phyloP scores from a whole-genome alignment of 2,888 invertebrate species.

The Oscheius sp. region DNA sequence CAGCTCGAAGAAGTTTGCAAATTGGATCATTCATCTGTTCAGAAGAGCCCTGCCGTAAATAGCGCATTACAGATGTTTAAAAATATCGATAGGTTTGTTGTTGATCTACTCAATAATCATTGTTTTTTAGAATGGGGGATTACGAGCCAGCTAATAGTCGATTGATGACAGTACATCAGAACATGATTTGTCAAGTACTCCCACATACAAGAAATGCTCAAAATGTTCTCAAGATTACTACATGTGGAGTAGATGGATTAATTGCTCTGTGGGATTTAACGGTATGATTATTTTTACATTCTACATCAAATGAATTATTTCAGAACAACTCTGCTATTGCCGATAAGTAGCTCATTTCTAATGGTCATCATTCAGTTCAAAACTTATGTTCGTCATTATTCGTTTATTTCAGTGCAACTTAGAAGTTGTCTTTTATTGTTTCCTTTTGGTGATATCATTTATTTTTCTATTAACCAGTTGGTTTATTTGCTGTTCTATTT shows the following conservation, averaged over 20 bases:
- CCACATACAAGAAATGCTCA: conserved; percentile 83
- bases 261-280: conserved; percentile 93
- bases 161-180: conserved; percentile 95
- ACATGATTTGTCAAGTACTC: conserved; percentile 81
- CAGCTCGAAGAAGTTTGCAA: conserved; percentile 83
- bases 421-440: no score
- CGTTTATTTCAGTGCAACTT: no score
- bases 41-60: conserved; percentile 57
- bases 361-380: no score
- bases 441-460: conserved; percentile 10
- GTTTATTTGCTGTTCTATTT: conserved; percentile 12
- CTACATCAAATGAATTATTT: conserved; percentile 16
- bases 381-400: no score
- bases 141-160: conserved; percentile 81
- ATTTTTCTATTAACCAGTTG: conserved; percentile 12
- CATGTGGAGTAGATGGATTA: conserved; percentile 93
- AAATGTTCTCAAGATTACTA: conserved; percentile 86
- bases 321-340: conserved; percentile 34
- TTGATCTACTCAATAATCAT: background rate
- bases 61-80: conserved; percentile 87
- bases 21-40: conserved; percentile 80
- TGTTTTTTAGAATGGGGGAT: conserved; percentile 82
- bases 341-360: conserved; percentile 22
- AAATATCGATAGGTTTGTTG: conserved; percentile 47
- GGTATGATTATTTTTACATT: conserved; percentile 57